Evolutionary conservation across 2,888 invertebrate species (phyloP).

Genomic region (Tigriopus californicus): DNA sequence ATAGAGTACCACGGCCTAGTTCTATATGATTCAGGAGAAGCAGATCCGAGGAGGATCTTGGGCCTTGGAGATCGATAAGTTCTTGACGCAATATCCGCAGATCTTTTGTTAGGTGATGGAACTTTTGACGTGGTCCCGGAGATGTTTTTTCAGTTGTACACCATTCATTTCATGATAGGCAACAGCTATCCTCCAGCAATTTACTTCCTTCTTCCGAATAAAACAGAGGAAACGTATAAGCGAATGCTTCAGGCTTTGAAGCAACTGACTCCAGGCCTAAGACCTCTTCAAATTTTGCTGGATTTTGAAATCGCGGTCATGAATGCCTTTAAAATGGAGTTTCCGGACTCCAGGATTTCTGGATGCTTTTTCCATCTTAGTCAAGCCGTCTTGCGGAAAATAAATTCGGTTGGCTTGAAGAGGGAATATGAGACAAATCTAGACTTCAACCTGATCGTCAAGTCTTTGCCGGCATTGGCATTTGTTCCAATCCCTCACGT

Average conservation of each 20-base stretch:
- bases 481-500: conserved; percentile 10
- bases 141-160: conserved; percentile 11
- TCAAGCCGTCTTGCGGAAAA: too few species aligned
- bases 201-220: conserved; percentile 12
- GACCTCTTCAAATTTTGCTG: conserved; percentile 1
- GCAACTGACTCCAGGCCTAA: not conserved
- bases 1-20: not conserved
- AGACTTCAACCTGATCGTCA: conserved; percentile 8
- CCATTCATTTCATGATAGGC: conserved; percentile 6
- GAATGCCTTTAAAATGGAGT: not conserved
- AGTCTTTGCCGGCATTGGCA: conserved; percentile 11
- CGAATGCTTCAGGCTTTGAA: conserved; percentile 10
- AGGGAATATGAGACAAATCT: not conserved
- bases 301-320: conserved; percentile 1
- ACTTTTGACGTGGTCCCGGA: conserved; percentile 8
- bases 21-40: conserved; percentile 8
- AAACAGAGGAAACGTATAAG: conserved; percentile 2
- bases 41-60: not conserved
- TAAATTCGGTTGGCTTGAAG: conserved; percentile 1
- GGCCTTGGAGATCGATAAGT: not conserved
- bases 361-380: too few species aligned
- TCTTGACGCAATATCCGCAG: too few species aligned
- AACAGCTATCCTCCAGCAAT: conserved; percentile 12
- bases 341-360: too few species aligned
- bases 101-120: conserved; percentile 15